These are phyloP conservation scores for Scaptomyza tumidula DNA, from an alignment of 2,888 invertebrate species.

Conservation along the genomic window DNA sequence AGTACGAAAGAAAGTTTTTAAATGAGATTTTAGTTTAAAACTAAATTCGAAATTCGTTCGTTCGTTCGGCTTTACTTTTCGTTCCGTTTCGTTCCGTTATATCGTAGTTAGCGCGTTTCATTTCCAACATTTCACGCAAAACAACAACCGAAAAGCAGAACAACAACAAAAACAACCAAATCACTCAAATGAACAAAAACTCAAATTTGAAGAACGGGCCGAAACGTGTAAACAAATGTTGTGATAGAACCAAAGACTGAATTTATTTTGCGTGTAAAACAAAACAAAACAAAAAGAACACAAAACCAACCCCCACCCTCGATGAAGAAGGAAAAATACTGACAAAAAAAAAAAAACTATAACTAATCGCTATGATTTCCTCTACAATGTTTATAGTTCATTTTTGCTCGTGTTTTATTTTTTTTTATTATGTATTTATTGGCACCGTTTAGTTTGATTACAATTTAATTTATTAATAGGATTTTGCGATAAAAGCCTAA, in stretches of 20 bases:
- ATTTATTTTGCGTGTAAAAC: conserved; percentile 82
- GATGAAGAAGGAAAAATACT: conserved; percentile 34
- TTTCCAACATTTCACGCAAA: conserved; percentile 59
- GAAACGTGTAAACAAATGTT: conserved; percentile 85
- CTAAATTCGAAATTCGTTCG: conserved; percentile 69
- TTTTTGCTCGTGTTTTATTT: conserved; percentile 32
- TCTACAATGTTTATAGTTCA: conserved; percentile 48
- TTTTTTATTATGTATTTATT: conserved; percentile 70
- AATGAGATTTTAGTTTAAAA: conserved; percentile 70
- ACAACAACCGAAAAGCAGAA: conserved; percentile 32
- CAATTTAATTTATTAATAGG: conserved; percentile 51
- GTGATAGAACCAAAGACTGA: conserved; percentile 85
- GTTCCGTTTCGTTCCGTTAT: conserved; percentile 63
- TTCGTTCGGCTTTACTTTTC: conserved; percentile 68
- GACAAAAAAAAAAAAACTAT: conserved; percentile 32
- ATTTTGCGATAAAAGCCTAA: conserved; percentile 46
- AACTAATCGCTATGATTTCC: conserved; percentile 55
- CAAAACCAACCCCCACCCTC: conserved; percentile 25
- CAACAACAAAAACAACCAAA: conserved; percentile 23
- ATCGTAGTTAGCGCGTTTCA: conserved; percentile 47
- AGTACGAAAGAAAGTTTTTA: conserved; percentile 20
- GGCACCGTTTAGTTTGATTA: conserved; percentile 56
- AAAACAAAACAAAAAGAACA: conserved; percentile 34
- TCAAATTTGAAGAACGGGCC: conserved; percentile 48
- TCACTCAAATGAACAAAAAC: conserved; percentile 20